Percentiles rank a stretch among this genome's conserved stretches.
Conservation (phyloP, 2,888 invertebrate species). For the Perithous albicinctus region DNA sequence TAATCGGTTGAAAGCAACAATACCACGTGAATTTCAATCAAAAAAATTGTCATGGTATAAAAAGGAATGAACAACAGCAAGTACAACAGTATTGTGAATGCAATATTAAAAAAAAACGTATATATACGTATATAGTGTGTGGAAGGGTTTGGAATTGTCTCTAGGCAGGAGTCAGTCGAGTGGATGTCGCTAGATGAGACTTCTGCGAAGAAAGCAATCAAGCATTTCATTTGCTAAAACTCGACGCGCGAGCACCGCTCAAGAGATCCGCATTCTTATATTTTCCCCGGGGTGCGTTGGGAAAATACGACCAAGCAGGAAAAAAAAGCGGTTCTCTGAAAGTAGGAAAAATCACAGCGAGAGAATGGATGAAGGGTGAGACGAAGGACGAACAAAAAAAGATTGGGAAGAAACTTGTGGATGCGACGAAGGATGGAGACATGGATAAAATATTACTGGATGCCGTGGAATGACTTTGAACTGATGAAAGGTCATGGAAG, state of each 20-base stretch:
- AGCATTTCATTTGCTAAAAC: constrained; percentile 62
- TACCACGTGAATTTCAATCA: background rate
- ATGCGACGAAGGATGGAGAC: background rate
- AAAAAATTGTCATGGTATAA: background rate
- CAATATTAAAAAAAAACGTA: constrained; percentile 18
- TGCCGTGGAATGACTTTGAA: constrained; percentile 5
- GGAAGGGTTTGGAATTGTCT: constrained; percentile 23
- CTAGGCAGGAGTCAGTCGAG: constrained; percentile 21
- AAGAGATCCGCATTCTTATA: constrained; percentile 43
- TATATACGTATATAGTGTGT: background rate
- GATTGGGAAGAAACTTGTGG: background rate
- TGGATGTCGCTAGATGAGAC: constrained; percentile 48
- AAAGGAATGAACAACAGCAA: constrained; percentile 1
- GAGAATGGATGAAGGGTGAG: constrained; percentile 15
- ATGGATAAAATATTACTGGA: constrained; percentile 39
- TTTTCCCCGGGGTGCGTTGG: constrained; percentile 47
- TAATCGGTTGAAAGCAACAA: background rate
- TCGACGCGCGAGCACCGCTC: background rate
- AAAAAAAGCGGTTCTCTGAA: constrained; percentile 16
- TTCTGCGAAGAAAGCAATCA: constrained; percentile 62
- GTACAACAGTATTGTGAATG: constrained; percentile 4
- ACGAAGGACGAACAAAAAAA: constrained; percentile 27
- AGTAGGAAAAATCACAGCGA: constrained; percentile 19
- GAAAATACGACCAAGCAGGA: constrained; percentile 46
- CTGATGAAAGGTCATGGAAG: constrained; percentile 2